Evolutionary conservation across 2,113 vertebrate species (phyloP).

Genomic region (Theristicus caerulescens): DNA sequence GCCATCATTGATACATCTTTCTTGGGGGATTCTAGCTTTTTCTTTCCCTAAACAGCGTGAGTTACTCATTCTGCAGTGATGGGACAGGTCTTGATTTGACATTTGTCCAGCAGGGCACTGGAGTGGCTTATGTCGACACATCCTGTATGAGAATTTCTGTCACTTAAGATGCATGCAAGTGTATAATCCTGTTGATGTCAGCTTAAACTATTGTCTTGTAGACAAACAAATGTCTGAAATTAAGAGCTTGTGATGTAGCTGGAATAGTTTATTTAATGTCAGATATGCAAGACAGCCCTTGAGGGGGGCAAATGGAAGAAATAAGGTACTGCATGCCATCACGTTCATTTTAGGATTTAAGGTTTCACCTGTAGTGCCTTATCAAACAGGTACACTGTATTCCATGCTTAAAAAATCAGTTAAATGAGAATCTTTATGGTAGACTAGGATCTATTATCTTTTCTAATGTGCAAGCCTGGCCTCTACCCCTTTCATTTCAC

Average conservation of each 20-base stretch:
- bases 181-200: not conserved
- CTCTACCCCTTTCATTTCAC: not conserved
- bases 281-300: not conserved
- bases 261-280: not conserved
- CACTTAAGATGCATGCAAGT: not conserved
- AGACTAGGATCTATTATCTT: not conserved
- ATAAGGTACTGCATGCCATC: not conserved
- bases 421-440: not conserved
- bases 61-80: not conserved
- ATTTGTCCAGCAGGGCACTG: not conserved
- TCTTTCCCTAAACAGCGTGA: not conserved
- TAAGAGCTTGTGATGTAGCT: not conserved
- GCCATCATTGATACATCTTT: not conserved
- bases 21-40: not conserved
- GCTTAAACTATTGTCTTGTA: not conserved
- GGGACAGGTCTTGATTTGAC: not conserved
- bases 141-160: not conserved
- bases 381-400: not conserved
- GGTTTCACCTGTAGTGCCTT: not conserved
- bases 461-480: not conserved
- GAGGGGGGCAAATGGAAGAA: not conserved
- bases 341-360: not conserved
- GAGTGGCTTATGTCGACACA: not conserved
- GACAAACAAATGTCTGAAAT: not conserved
- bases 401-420: accelerated